Conservation (phyloP, 2,113 vertebrate species). For the Pachyramphus minor region DNA sequence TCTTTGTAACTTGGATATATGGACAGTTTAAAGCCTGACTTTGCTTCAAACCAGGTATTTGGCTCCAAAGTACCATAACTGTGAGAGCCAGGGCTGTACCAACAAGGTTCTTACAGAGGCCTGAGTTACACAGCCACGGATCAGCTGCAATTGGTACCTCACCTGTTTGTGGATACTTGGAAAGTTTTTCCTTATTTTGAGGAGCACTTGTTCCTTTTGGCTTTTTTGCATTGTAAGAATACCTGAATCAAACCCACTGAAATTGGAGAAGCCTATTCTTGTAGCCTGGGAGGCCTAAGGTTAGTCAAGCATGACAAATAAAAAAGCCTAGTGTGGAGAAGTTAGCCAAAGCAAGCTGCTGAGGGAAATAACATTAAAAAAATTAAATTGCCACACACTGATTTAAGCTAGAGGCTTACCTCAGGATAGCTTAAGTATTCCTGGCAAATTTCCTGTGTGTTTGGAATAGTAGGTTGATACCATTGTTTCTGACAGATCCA, state of each 20-base stretch:
- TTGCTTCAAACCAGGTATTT: neutral
- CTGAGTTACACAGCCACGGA: neutral
- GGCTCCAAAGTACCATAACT: neutral
- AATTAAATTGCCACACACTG: neutral
- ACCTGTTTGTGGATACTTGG: neutral
- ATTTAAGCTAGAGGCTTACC: neutral
- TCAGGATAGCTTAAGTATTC: neutral
- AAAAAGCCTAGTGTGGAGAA: conserved; percentile 26
- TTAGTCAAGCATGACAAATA: conserved; percentile 62
- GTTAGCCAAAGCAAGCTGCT: conserved; percentile 65
- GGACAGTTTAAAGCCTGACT: neutral
- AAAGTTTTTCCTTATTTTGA: neutral
- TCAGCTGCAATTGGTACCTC: neutral
- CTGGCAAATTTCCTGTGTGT: neutral
- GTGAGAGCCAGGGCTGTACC: neutral
- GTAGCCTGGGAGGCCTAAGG: conserved; percentile 29
- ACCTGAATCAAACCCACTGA: conserved; percentile 19
- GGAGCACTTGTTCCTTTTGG: neutral
- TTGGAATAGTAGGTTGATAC: conserved; percentile 7
- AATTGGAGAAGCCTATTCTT: conserved; percentile 24
- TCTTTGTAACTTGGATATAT: neutral
- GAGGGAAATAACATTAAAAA: conserved; percentile 51
- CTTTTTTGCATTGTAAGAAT: neutral
- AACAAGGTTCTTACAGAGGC: neutral
- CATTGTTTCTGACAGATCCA: neutral